Evolutionary conservation across 1,140 invertebrate species (phyloP), one percentile per base, ranked within the genome.

Genomic region (Tetragonula clypearis): DNA sequence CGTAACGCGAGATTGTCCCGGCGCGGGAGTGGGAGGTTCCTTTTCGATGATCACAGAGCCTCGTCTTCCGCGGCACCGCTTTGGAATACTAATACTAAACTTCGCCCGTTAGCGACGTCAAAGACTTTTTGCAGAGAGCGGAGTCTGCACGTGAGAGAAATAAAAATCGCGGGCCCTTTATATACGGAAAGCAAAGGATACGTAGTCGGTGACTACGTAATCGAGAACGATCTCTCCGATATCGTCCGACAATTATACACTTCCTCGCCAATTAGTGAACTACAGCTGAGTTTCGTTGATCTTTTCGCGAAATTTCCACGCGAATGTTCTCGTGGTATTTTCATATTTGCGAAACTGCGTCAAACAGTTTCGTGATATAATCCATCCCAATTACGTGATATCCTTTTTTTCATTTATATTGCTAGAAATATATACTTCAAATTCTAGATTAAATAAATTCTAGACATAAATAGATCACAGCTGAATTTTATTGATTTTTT

Each of bases 1-100:
- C 30, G 76, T 73, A 73, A 79, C 19, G 41, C 49, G 49, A 85
- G 69, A 80, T 26, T 49, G 49, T 66, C 53, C 56, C 15, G 56
- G 6, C 12, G 2, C 21, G 2, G 69, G n/a, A 58, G 14, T 41
- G 4, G 41, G 15, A 76, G 73, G 82, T 80, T 80, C 82, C 41
- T 79, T 79, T 79, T 21, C 55, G 72, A 89, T 79, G 79, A 89
- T 88, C 73, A 80, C 69, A 82, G 79, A 85, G 65, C 79, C 55
- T 65, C 79, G 73, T 87, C 69, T 88, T 79, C 21, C 60, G 79
- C 15, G 58, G 77, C 49, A 75, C 69, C 26, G 69, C 60, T 49
- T 82, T 82, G 65, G 88, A 89, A 88, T 89, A 89, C 88, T 89
- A 77, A 89, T 89, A 83, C 77, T 79, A 84, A 84, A 84, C 66